Percentiles rank a stretch among this genome's conserved stretches.
These are phyloP conservation scores for Buathra laborator DNA, from an alignment of 2,888 invertebrate species.

Conservation along the genomic window DNA sequence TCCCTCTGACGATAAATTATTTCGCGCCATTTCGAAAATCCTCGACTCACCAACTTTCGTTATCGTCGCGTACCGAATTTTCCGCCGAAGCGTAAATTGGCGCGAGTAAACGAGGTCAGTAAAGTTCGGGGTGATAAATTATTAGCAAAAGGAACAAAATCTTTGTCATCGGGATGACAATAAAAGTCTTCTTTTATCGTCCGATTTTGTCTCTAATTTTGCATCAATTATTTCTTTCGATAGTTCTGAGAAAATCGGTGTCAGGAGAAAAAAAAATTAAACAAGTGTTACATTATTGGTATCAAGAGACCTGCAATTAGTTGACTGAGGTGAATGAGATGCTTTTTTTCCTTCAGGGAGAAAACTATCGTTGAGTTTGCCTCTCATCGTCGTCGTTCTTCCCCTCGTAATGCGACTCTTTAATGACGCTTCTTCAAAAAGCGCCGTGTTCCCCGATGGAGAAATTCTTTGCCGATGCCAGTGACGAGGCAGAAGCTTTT, in stretches of 20 bases:
- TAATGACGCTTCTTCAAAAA: slow-evolving; percentile 44
- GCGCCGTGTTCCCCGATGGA: background rate
- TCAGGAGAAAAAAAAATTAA: background rate
- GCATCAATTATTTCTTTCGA: background rate
- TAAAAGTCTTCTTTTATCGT: background rate
- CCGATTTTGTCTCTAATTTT: background rate
- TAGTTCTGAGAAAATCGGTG: slow-evolving; percentile 1
- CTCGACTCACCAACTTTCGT: slow-evolving; percentile 29
- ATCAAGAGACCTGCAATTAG: slow-evolving; percentile 23
- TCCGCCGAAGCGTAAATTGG: slow-evolving; percentile 32
- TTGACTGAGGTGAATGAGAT: slow-evolving; percentile 12
- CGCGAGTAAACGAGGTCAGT: slow-evolving; percentile 24
- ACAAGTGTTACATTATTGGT: slow-evolving; percentile 8
- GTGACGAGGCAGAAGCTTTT: slow-evolving; percentile 39
- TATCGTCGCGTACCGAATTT: slow-evolving; percentile 3
- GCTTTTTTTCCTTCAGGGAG: slow-evolving; percentile 23
- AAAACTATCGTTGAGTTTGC: slow-evolving; percentile 3
- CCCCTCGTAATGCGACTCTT: slow-evolving; percentile 20
- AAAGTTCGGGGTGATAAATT: background rate
- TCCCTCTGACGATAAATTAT: slow-evolving; percentile 51
- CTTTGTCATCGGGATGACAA: background rate
- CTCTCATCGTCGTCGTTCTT: slow-evolving; percentile 1
- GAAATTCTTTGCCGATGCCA: slow-evolving; percentile 21
- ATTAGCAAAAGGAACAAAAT: background rate
- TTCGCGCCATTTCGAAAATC: slow-evolving; percentile 54